These are phyloP conservation scores for Pachyramphus minor DNA, from an alignment of 2,113 vertebrate species.

Conservation along the genomic window DNA sequence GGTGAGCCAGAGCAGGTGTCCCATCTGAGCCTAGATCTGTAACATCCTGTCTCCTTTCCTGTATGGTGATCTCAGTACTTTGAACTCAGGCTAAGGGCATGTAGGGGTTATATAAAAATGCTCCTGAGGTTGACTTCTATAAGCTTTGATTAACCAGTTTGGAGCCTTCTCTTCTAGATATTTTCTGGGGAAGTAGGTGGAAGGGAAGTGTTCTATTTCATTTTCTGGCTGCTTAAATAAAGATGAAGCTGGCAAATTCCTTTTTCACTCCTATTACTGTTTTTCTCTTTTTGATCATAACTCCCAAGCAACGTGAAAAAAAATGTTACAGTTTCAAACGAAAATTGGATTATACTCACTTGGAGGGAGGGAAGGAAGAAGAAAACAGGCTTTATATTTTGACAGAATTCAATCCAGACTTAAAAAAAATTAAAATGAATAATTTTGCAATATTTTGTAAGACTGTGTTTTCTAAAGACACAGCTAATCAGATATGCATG, in stretches of 20 bases:
- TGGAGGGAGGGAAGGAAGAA: slow-evolving; percentile 19
- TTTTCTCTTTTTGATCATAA: slow-evolving; percentile 42
- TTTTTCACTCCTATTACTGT: slow-evolving; percentile 32
- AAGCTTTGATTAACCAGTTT: background rate
- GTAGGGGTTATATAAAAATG: background rate
- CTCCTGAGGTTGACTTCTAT: background rate
- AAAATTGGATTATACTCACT: slow-evolving; percentile 50
- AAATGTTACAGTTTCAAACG: slow-evolving; percentile 37
- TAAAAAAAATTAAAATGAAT: slow-evolving; percentile 30
- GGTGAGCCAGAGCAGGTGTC: background rate
- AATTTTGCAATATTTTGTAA: slow-evolving; percentile 59
- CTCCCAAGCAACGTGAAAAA: slow-evolving; percentile 24
- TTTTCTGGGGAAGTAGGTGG: background rate
- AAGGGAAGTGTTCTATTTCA: slow-evolving; percentile 10
- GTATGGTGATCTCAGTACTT: background rate
- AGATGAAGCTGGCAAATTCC: slow-evolving; percentile 31
- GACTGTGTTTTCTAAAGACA: slow-evolving; percentile 26
- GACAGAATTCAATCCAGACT: slow-evolving; percentile 33
- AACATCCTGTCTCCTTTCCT: background rate
- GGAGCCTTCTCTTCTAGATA: background rate
- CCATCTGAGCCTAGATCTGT: background rate
- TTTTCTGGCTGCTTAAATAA: slow-evolving; percentile 31
- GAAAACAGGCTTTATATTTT: slow-evolving; percentile 47
- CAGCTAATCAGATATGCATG: slow-evolving; percentile 55
- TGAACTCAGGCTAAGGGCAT: background rate